Evolutionary conservation across 2,888 invertebrate genomes (phyloP).

Genomic region (Lucinisca nassula): DNA sequence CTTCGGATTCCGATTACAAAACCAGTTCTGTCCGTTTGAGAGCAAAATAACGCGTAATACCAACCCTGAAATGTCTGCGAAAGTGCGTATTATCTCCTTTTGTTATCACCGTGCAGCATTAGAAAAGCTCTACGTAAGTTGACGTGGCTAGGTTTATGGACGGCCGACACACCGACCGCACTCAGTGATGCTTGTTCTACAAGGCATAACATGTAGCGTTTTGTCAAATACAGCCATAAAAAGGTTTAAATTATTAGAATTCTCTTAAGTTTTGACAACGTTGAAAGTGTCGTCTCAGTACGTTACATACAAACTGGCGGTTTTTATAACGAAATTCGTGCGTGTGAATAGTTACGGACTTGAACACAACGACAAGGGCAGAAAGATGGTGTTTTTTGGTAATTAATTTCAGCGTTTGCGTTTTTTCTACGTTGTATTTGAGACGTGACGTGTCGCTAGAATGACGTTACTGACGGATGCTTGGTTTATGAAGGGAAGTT

Average conservation of each 20-base stretch:
- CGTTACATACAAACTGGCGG: not conserved
- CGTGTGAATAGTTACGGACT: slow-evolving; percentile 4
- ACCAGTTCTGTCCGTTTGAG: too few species aligned
- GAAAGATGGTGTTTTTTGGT: not conserved
- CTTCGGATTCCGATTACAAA: too few species aligned
- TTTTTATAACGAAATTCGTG: not conserved
- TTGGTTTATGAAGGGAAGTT: slow-evolving; percentile 6
- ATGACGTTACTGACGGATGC: not conserved
- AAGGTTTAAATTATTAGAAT: slow-evolving; percentile 1
- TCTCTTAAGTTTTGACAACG: slow-evolving; percentile 4
- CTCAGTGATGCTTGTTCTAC: not conserved
- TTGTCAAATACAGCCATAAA: slow-evolving; percentile 6
- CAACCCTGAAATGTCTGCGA: too few species aligned
- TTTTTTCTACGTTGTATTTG: slow-evolving; percentile 8
- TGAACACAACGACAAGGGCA: not conserved
- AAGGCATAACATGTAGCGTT: not conserved
- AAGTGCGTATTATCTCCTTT: too few species aligned
- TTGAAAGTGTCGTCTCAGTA: not conserved
- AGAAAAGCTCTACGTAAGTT: too few species aligned
- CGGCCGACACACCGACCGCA: not conserved
- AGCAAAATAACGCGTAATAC: too few species aligned
- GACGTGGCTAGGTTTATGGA: not conserved
- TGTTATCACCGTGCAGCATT: too few species aligned
- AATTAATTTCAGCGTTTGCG: slow-evolving; percentile 3
- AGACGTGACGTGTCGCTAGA: slow-evolving; percentile 9